Percentiles rank a stretch among this genome's conserved stretches.
phyloP scores from a whole-genome alignment of 2,113 vertebrate species.

The Tinamus guttatus region DNA sequence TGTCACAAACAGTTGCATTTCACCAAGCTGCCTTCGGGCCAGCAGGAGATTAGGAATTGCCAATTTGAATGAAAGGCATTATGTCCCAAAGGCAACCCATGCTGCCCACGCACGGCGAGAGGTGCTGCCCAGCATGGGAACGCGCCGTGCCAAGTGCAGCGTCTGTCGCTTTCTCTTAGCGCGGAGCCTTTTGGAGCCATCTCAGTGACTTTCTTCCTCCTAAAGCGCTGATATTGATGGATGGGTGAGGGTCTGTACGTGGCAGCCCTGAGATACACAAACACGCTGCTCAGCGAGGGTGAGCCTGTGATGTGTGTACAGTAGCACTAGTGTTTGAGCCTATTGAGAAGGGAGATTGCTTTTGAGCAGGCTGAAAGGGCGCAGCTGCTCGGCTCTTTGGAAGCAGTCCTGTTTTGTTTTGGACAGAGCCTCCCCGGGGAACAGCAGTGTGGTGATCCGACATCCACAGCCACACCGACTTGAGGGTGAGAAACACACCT shows the following conservation, averaged over 20 bases:
- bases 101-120: background rate
- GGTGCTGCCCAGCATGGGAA: background rate
- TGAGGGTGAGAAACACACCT: background rate
- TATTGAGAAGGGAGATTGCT: slow-evolving; percentile 18
- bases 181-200: background rate
- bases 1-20: background rate
- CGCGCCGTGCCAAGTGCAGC: background rate
- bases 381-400: slow-evolving; percentile 44
- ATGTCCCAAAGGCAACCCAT: background rate
- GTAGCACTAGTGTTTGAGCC: background rate
- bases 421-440: background rate
- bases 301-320: background rate
- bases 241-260: slow-evolving; percentile 14
- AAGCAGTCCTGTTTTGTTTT: background rate
- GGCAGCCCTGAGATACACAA: slow-evolving; percentile 25
- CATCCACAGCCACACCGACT: background rate
- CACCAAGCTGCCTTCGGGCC: background rate
- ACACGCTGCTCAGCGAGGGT: background rate
- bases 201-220: background rate
- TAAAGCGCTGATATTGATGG: slow-evolving; percentile 42
- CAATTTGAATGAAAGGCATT: background rate
- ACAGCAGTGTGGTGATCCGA: background rate
- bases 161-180: background rate
- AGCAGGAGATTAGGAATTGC: background rate
- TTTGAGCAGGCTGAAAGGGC: slow-evolving; percentile 44